Evolutionary conservation across 1,140 invertebrate genomes (phyloP), one percentile per base, ranked within the genome.

Genomic region (Drosophila biarmipes): DNA sequence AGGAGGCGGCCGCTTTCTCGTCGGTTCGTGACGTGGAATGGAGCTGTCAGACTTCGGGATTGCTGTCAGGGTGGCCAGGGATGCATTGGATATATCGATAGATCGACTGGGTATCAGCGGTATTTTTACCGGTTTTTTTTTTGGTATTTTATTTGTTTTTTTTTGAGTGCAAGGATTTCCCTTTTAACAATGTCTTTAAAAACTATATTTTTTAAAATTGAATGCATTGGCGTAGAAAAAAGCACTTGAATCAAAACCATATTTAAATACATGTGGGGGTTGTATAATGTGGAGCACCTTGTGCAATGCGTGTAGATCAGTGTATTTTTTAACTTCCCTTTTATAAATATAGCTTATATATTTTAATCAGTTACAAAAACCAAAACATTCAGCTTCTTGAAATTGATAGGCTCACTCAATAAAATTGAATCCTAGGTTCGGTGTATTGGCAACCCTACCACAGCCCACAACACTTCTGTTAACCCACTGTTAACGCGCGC

Each of bases 21-120:
- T 64, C 72, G 51, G 62, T 86, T 72, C 80, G 86, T 90, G 87
- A 90, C 87, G 87, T 90, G 87, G 66, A 69, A 68, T 51, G 27
- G 29, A 5, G 48, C 58, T 68, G 66, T 53, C 85, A 77, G 80
- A 80, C 84, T 56, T 67, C 64, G 46, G 12, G 17, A 6, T 31
- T 31, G 29, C 29, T 31, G 14, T 74, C 79, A 58, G 62, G 51
- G 82, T 55, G 86, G 87, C 69, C 49, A 49, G 29, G 27, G 64
- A 19, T 54, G 51, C 27, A 29, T 52, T 0, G 6, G 6, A 46
- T 11, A 8, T 35, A 67, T 58, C 74, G 69, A 75, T 75, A 46
- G 46, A 57, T 57, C 42, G 14, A 11, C 29, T 5, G 2, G 2
- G 4, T 27, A 5, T 8, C 12, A 2, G 29, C 5, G 10, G 27